A percentile compares a stretch with the other conserved stretches of the same genome.
phyloP scores from a whole-genome alignment of 53 echinoderm and acorn worm genomes.

The Zoroaster sp. region DNA sequence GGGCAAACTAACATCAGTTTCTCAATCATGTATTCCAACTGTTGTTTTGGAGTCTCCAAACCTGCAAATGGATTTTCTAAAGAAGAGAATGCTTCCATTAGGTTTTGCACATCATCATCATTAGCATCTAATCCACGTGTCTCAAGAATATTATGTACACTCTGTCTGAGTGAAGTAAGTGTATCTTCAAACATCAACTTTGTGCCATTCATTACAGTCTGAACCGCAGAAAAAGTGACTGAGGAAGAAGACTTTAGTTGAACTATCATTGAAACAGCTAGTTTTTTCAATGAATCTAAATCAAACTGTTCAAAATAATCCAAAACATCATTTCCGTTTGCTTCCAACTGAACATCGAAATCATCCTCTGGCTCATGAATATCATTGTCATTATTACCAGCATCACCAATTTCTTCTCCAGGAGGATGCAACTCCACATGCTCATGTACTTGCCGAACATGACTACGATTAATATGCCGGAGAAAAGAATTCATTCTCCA shows the following conservation, averaged over 20 bases:
- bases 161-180: not conserved
- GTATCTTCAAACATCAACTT: not conserved
- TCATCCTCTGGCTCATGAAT: too few relatives aligned
- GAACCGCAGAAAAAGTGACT: not conserved
- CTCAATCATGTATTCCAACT: slow-evolving; percentile 5
- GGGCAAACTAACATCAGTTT: not conserved
- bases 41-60: slow-evolving; percentile 4
- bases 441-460: too few relatives aligned
- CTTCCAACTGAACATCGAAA: too few relatives aligned
- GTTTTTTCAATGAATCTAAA: too few relatives aligned
- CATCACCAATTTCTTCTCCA: too few relatives aligned
- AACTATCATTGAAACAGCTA: not conserved
- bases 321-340: too few relatives aligned
- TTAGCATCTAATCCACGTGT: too few relatives aligned
- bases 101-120: not conserved
- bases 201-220: not conserved
- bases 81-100: too few relatives aligned
- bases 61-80: slow-evolving; percentile 9
- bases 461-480: too few relatives aligned
- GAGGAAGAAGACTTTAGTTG: not conserved
- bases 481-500: not conserved
- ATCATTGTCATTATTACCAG: too few relatives aligned
- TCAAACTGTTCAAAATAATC: too few relatives aligned
- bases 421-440: too few relatives aligned
- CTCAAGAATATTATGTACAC: not conserved